A percentile compares a stretch with the other conserved stretches of the same genome.
Evolutionary conservation across 2,888 invertebrate species (phyloP).

Genomic region (Marasmarcha lunaedactyla): DNA sequence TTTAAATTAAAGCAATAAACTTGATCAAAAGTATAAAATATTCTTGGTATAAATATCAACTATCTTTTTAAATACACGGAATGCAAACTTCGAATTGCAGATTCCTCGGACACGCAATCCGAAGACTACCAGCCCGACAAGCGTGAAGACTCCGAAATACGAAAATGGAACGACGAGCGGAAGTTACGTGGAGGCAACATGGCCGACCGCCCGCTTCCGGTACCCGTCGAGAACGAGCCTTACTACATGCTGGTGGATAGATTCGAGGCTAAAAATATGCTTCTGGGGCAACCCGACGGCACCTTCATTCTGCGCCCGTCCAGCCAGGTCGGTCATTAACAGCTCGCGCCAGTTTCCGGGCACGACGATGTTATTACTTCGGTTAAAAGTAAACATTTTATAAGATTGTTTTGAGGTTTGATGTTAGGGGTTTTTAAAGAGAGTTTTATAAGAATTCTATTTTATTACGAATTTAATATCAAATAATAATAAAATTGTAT

Average conservation of each 20-base stretch:
- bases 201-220: slow-evolving; percentile 60
- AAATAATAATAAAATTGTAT: no score
- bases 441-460: no score
- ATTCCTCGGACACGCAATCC: slow-evolving; percentile 40
- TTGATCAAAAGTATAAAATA: no score
- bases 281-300: slow-evolving; percentile 69
- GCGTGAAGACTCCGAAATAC: slow-evolving; percentile 4
- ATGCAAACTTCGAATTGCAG: no score
- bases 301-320: slow-evolving; percentile 71
- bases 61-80: no score
- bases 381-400: slow-evolving; percentile 1
- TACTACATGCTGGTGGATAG: slow-evolving; percentile 70
- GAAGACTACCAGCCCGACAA: slow-evolving; percentile 31
- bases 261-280: slow-evolving; percentile 57
- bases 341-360: no score
- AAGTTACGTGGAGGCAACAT: slow-evolving; percentile 32
- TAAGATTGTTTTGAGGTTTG: no score
- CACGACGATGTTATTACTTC: no score
- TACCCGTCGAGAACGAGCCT: slow-evolving; percentile 64
- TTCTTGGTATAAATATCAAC: no score
- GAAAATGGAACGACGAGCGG: slow-evolving; percentile 11
- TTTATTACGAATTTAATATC: no score
- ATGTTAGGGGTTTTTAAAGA: no score
- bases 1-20: no score
- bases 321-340: slow-evolving; percentile 40